Percentiles rank a stretch among this genome's conserved stretches.
These are phyloP conservation scores for Drosophila seclusa DNA, from an alignment of 2,888 invertebrate genomes.

Conservation along the genomic window DNA sequence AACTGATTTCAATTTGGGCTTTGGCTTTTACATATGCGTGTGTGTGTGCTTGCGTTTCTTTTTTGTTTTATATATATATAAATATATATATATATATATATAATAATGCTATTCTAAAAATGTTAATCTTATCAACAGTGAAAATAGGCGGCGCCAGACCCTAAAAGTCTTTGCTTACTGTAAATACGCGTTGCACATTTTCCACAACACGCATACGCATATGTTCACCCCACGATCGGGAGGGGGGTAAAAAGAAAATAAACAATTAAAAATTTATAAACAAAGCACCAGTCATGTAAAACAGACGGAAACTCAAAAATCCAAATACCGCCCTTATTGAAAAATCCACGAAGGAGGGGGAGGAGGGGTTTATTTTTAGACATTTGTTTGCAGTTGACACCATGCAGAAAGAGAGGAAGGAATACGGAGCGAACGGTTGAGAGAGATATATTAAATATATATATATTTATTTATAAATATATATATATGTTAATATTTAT, in stretches of 20 bases:
- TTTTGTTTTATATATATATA: neutral
- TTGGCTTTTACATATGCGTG: neutral
- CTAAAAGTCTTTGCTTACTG: constrained; percentile 11
- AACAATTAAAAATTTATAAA: neutral
- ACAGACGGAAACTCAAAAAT: neutral
- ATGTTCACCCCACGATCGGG: neutral
- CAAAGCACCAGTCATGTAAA: neutral
- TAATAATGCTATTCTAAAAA: neutral
- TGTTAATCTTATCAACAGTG: neutral
- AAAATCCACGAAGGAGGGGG: neutral
- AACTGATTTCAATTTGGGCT: constrained; percentile 5
- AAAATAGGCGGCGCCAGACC: neutral
- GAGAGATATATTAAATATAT: constrained; percentile 8
- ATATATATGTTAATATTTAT: constrained; percentile 16
- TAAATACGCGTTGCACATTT: constrained; percentile 27
- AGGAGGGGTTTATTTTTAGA: neutral
- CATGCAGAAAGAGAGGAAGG: constrained; percentile 27
- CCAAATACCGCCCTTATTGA: neutral
- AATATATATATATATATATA: neutral
- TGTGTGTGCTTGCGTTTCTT: neutral
- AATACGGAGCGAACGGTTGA: constrained; percentile 13
- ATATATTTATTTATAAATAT: constrained; percentile 25
- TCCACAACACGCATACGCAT: neutral
- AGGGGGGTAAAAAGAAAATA: neutral
- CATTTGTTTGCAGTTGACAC: constrained; percentile 15